Percentiles rank a stretch among this genome's conserved stretches.
Conservation (phyloP, 2,797 vertebrate genomes). For the Momotus momota region DNA sequence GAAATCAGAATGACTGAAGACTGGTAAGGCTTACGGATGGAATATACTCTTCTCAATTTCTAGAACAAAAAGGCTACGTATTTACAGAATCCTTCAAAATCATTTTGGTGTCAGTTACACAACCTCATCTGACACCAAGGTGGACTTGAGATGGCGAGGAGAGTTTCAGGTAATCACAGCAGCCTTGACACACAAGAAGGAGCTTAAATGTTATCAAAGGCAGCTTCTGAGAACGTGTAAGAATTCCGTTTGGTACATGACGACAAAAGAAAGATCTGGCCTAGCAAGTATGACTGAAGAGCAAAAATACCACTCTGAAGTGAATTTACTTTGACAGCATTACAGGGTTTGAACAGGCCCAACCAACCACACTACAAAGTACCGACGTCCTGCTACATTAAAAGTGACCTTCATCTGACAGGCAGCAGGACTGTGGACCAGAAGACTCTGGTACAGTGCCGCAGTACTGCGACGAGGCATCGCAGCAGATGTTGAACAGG, state of each 20-base stretch:
- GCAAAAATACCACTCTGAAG: background rate
- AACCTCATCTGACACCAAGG: background rate
- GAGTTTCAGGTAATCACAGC: background rate
- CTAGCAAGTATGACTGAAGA: background rate
- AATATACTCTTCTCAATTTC: background rate
- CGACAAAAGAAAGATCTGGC: background rate
- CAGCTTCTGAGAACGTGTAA: background rate
- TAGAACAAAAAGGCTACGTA: background rate
- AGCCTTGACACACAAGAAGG: background rate
- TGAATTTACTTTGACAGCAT: background rate
- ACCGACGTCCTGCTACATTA: background rate
- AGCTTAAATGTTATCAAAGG: background rate
- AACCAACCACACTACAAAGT: background rate
- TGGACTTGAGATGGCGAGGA: background rate
- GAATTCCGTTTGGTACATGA: background rate
- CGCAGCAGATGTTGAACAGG: background rate
- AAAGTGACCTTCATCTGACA: background rate
- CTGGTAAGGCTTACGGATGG: background rate
- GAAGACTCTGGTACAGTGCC: accelerated
- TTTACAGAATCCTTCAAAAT: background rate
- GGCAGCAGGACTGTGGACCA: background rate
- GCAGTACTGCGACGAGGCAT: background rate
- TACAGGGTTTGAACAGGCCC: background rate
- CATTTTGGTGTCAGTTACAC: background rate
- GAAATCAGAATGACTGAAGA: slow-evolving; percentile 37